A percentile compares a stretch with the other conserved stretches of the same genome.
Conservation (phyloP, 2,888 invertebrate species). For the Epirrhoe tristata region DNA sequence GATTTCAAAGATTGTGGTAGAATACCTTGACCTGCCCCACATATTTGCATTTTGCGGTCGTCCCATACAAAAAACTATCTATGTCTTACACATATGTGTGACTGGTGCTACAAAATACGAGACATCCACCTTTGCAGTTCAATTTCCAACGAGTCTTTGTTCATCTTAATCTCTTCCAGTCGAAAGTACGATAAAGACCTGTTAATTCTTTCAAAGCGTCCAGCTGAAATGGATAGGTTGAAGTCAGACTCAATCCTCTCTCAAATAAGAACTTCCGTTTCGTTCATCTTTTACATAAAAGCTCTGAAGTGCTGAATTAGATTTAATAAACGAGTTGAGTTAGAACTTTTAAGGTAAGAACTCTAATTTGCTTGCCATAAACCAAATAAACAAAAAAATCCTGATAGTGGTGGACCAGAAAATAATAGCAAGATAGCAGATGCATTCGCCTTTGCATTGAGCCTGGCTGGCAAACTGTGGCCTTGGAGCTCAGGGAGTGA, state of each 20-base stretch:
- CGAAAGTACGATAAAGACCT: constrained; percentile 33
- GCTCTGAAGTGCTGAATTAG: constrained; percentile 32
- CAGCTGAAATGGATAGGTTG: constrained; percentile 41
- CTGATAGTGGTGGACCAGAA: no score
- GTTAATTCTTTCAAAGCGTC: constrained; percentile 35
- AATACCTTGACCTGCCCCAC: background rate
- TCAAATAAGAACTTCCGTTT: constrained; percentile 36
- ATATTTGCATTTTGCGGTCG: background rate
- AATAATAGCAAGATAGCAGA: no score
- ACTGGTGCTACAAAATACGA: background rate
- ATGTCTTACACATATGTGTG: background rate
- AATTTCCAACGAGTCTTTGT: constrained; percentile 13
- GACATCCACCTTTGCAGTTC: background rate
- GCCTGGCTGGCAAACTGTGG: no score
- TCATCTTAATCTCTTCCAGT: constrained; percentile 34
- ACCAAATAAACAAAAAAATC: background rate
- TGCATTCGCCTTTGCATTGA: no score
- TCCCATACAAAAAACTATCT: background rate
- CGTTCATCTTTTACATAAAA: constrained; percentile 38
- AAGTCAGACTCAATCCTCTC: constrained; percentile 35
- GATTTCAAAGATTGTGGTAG: background rate
- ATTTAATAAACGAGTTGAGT: constrained; percentile 28
- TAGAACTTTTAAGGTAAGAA: background rate
- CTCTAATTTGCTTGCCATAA: no score
- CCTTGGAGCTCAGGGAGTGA: no score